Percentiles rank a stretch among this genome's conserved stretches.
These are phyloP conservation scores for Leptonema lineaticorne DNA, from an alignment of 1,140 invertebrate genomes.

Conservation along the genomic window DNA sequence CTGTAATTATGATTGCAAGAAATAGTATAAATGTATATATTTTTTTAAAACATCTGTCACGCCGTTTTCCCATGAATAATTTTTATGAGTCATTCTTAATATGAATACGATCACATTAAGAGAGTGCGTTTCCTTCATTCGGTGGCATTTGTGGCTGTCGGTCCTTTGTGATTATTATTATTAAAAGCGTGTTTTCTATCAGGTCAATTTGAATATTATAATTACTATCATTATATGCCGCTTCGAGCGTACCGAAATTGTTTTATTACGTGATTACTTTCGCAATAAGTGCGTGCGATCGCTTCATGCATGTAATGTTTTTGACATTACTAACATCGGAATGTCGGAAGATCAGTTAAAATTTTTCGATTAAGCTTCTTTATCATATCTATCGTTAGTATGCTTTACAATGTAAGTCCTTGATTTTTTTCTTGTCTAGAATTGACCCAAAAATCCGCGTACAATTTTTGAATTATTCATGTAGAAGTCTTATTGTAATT, in stretches of 20 bases:
- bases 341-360: not conserved
- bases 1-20: too few species aligned
- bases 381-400: not conserved
- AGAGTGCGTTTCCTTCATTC: too few species aligned
- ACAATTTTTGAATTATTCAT: not conserved
- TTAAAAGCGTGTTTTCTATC: not conserved
- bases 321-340: not conserved
- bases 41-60: constrained; percentile 13
- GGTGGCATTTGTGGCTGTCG: too few species aligned
- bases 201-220: too few species aligned
- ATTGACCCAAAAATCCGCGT: not conserved
- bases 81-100: constrained; percentile 5
- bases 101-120: not conserved
- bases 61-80: constrained; percentile 15
- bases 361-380: not conserved
- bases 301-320: too few species aligned
- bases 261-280: not conserved
- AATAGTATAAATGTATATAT: too few species aligned
- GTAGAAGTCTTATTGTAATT: not conserved
- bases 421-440: not conserved
- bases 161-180: too few species aligned
- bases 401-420: not conserved
- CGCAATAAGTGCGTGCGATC: too few species aligned
- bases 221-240: too few species aligned
- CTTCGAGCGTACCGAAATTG: too few species aligned